Base-by-base conservation (phyloP, 2,113 vertebrate species). In the Phyllostomus hastatus region DNA sequence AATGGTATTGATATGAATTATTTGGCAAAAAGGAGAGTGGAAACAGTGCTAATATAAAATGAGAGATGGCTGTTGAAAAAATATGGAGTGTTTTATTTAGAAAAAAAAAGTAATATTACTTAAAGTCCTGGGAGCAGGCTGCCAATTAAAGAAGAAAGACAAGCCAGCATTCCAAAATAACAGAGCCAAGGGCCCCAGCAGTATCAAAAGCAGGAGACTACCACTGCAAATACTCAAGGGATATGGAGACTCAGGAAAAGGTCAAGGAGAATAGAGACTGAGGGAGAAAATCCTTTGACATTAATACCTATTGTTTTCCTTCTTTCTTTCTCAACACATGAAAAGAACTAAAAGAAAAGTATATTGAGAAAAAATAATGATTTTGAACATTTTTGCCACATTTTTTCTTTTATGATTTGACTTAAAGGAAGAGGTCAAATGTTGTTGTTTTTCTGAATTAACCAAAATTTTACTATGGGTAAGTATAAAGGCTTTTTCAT, bases 391-490 rank as follows among this genome's bases (percentile, higher is more conserved):
- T 93, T 75, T 48, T 46, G 81, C 28, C 54, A 89, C 6, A 11
- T 83, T 95, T 95, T 69, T 79, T n/a, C 38, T 67, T 16, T 72
- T 88, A 59, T 88, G 57, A 81, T 90, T 78, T 94, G n/a, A 94
- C 33, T 96, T 67, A 88, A 90, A 69, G 50, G 31, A 90, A 90
- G 17, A 94, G 50, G 31, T 31, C 85, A 46, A 95, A 86, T 92
- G 70, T 80, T 86, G 75, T 66, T 95, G 16, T 76, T 92, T 96
- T 78, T 69, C 43, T 90, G 41, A 95, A 96, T 95, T 92, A 96
- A 50, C 11, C 90, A 54, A 93, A 84, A 88, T 70, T 82, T 88
- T 57, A 50, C 79, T 69, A 28, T 92, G 33, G 52, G 31, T 28
- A 92, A 43, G 19, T 19, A 78, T 76, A 78, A 86, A 83, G 84